Evolutionary conservation across 2,797 vertebrate species (phyloP).

Genomic region (Halcyon leucocephala): DNA sequence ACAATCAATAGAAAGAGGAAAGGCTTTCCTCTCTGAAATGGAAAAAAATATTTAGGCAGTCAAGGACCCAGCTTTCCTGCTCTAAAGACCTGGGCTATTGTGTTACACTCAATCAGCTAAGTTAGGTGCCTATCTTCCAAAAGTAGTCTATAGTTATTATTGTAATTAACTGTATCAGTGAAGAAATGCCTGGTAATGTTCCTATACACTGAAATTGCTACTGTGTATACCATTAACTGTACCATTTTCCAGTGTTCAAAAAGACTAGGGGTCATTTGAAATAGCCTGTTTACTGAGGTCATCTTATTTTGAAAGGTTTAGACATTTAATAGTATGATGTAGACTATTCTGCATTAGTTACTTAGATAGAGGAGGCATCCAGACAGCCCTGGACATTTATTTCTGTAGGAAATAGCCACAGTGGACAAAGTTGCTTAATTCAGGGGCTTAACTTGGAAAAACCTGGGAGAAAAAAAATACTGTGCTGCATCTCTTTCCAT

Average conservation of each 20-base stretch:
- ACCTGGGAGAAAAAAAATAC: not conserved
- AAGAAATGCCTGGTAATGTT: not conserved
- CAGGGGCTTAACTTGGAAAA: not conserved
- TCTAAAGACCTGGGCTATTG: not conserved
- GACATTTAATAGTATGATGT: not conserved
- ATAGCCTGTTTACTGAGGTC: not conserved
- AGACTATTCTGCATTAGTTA: not conserved
- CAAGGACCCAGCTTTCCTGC: not conserved
- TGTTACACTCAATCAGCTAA: not conserved
- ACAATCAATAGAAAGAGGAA: not conserved
- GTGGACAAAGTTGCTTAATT: not conserved
- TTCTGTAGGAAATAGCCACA: not conserved
- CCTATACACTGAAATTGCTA: not conserved
- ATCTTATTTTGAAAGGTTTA: not conserved
- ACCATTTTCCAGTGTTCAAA: not conserved
- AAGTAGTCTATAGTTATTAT: not conserved
- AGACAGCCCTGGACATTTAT: not conserved
- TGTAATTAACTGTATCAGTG: not conserved
- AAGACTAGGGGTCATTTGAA: not conserved
- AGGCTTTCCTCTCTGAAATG: not conserved
- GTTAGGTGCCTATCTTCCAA: not conserved
- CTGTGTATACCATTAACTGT: not conserved
- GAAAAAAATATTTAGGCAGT: not conserved
- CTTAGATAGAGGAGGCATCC: not conserved
- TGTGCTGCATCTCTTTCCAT: not conserved